Evolutionary conservation across 2,113 vertebrate genomes (phyloP).

Genomic region (Burhinus bistriatus): DNA sequence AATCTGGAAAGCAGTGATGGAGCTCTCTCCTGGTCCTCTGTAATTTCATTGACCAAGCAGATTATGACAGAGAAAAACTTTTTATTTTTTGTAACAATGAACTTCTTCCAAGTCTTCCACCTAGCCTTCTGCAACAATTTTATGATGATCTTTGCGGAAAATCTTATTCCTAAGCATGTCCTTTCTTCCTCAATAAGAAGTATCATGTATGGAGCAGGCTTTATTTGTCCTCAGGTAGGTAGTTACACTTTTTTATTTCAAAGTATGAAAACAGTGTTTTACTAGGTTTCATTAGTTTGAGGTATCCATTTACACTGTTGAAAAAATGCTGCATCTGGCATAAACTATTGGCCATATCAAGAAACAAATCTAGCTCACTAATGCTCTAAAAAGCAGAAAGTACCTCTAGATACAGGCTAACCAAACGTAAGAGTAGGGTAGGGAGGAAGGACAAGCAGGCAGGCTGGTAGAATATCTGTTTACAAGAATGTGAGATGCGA

Average conservation of each 20-base stretch:
- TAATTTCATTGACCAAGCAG: slow-evolving; percentile 77
- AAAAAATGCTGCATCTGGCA: not conserved
- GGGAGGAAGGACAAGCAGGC: not conserved
- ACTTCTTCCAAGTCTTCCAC: slow-evolving; percentile 91
- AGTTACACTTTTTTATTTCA: not conserved
- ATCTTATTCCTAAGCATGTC: slow-evolving; percentile 81
- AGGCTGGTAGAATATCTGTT: not conserved
- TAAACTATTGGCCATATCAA: not conserved
- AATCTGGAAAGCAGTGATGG: not conserved
- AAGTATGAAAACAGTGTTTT: not conserved
- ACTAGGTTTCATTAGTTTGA: not conserved
- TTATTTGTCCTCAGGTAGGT: slow-evolving; percentile 90
- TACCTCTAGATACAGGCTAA: not conserved
- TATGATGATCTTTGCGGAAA: slow-evolving; percentile 88
- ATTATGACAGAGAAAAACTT: slow-evolving; percentile 85
- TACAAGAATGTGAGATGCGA: not conserved
- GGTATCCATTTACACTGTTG: not conserved
- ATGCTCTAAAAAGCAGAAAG: not conserved
- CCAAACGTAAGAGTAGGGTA: not conserved
- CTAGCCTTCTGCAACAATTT: slow-evolving; percentile 89
- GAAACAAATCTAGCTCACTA: not conserved
- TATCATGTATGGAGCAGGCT: slow-evolving; percentile 87
- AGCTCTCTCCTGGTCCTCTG: slow-evolving; percentile 67
- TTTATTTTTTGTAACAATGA: slow-evolving; percentile 84
- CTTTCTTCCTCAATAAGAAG: slow-evolving; percentile 82